Conservation (phyloP, 2,113 vertebrate genomes). For the Girardinichthys multiradiatus region DNA sequence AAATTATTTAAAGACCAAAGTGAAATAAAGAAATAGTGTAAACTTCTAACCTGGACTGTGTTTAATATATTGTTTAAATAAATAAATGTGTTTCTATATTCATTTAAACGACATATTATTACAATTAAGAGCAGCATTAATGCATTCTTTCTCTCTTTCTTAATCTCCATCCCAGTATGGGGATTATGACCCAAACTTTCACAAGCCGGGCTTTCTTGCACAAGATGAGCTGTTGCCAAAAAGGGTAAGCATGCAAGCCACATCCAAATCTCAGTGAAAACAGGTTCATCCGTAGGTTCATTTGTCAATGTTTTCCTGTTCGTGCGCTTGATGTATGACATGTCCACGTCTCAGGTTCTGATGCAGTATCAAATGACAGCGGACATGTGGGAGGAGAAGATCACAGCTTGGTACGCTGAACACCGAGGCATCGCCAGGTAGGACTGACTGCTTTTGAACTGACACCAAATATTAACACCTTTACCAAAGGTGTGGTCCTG, state of each 20-base stretch:
- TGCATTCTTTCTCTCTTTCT: background rate
- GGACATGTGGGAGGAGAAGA: slow-evolving; percentile 97
- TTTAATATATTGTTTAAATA: too few species aligned
- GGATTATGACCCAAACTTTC: slow-evolving; percentile 90
- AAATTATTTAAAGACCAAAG: too few species aligned
- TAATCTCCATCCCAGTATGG: slow-evolving; percentile 80
- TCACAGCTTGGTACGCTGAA: slow-evolving; percentile 93
- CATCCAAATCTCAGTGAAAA: background rate
- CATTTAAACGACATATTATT: too few species aligned
- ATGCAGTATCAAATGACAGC: slow-evolving; percentile 95
- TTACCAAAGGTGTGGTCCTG: background rate
- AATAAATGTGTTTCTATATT: too few species aligned
- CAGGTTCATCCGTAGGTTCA: background rate
- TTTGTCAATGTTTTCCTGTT: background rate
- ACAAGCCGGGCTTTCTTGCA: slow-evolving; percentile 88
- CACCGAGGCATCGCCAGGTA: slow-evolving; percentile 93
- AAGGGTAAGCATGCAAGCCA: slow-evolving; percentile 79
- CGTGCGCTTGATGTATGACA: background rate
- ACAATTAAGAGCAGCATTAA: background rate
- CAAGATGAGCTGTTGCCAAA: slow-evolving; percentile 91
- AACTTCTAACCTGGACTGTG: too few species aligned
- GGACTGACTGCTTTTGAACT: background rate
- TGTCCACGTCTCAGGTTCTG: slow-evolving; percentile 81
- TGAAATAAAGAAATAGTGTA: too few species aligned
- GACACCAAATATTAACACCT: background rate